Base-by-base conservation (phyloP, 2,113 vertebrate species). In the Australoheros scitulus region DNA sequence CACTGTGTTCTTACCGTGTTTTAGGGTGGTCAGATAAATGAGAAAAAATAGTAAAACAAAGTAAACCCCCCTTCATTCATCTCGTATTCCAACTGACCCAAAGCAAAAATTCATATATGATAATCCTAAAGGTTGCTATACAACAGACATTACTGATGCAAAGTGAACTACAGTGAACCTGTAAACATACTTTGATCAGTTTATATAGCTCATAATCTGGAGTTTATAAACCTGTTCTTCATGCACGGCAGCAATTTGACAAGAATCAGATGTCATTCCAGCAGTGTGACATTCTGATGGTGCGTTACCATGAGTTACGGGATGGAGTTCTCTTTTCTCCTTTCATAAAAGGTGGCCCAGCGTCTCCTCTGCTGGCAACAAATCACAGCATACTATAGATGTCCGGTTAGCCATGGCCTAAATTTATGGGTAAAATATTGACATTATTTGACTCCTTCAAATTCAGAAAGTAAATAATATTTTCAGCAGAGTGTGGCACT, bases 151-250 rank as follows among this genome's bases (percentile, higher is more conserved):
- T 43, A 43, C 43, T 65, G n/a, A 43, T 43, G 24, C n/a, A 65
- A 65, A 0, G 63, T 43, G 0, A 24, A 24, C 14, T 65, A 38
- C 36, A 65, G 63, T 2, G 0, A 5, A 43, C 36, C 63, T 7
- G 34, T 43, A 43, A 65, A 65, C 63, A 65, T n/a, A 65, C n/a
- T 43, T 65, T 10, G 38, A 65, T 43, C 14, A 0, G 0, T 65
- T 43, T 43, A 65, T 64, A 43, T 7, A 65, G 9, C 63, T 65
- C 41, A 65, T 65, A 0, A 65, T 43, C 41, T 43, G 36, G 36
- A 64, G 36, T 65, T 65, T 64, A 24, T 41, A 24, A 41, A 41
- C 41, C 4, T 24, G 13, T 64, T 65, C n/a, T 43, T 65, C 13
- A 65, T 6, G 13, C 7, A 43, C 41, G 17, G 63, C 1, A 0